Conservation (phyloP, 2,797 vertebrate genomes). For the Babyrousa celebensis region DNA sequence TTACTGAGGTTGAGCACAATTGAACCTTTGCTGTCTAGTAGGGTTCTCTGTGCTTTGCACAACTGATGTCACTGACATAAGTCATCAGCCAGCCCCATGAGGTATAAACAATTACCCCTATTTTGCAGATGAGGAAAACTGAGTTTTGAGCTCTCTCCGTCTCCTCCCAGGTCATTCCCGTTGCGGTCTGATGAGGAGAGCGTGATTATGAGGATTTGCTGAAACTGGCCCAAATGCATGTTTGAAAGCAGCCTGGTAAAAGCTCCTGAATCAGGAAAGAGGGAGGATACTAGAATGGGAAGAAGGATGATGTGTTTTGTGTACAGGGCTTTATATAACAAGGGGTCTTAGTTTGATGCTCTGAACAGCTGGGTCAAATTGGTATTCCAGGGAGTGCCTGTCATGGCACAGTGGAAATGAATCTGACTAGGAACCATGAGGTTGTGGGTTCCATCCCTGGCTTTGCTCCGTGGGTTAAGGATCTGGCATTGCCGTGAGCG, state of each 20-base stretch:
- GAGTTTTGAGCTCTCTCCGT: background rate
- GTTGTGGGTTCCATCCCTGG: no score
- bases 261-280: background rate
- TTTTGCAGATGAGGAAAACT: constrained; percentile 40
- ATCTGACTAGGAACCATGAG: no score
- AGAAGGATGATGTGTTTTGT: background rate
- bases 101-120: background rate
- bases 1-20: background rate
- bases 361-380: background rate
- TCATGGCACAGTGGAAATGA: no score
- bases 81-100: background rate
- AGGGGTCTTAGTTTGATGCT: background rate
- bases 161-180: background rate
- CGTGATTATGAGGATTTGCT: fast-evolving
- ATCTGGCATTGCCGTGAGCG: no score
- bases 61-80: background rate
- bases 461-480: no score
- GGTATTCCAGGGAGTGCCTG: no score
- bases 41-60: background rate
- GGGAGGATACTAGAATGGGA: background rate
- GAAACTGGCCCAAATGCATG: background rate
- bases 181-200: background rate
- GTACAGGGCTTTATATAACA: background rate
- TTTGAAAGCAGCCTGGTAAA: background rate
- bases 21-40: background rate